Evolutionary conservation across 2,888 invertebrate genomes (phyloP), one percentile per base, ranked within the genome.

Genomic region (Perdita meconis): DNA sequence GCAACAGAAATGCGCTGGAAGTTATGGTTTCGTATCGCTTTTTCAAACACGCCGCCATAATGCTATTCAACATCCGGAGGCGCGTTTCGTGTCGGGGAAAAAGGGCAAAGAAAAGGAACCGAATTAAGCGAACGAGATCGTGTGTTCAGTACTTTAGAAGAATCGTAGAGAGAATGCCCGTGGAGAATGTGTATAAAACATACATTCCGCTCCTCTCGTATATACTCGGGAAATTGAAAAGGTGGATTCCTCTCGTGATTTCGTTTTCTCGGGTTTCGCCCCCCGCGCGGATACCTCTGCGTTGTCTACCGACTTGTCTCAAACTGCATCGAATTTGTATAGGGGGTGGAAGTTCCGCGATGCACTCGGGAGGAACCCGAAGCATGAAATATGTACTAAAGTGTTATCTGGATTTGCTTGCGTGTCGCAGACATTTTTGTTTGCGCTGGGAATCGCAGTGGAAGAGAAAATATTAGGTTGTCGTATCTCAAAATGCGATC

Each of bases 241-340:
- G 34, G 44, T 30, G 55, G 70, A 65, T 60, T 71, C 65, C 63
- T 71, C 75, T 60, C 55, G 22, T 34, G 40, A 50, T 24, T 55
- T 34, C 50, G 24, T 71, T 60, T 16, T 10, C 16, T 10, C 42
- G 55, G 60, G 36, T 51, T 36, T 70, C 36, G n/a, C n/a, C n/a
- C n/a, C n/a, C 13, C 56, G n/a, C 24, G 57, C 61, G 75, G 47
- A 71, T 65, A 59, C 57, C 55, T 51, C 24, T 12, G 19, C 19
- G 64, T 65, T 65, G 59, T 71, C 71, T 40, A 22, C 47, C 10
- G 55, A 19, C 71, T n/a, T 67, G 59, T 60, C 51, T 60, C 71
- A 50, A 65, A 75, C 50, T 74, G 61, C 63, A 71, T 71, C 65
- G 71, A 71, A 65, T 75, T 65, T 75, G 44, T 38, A 57, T n/a